phyloP scores from a whole-genome alignment of 1,140 invertebrate species.

The Gryon sp. region DNA sequence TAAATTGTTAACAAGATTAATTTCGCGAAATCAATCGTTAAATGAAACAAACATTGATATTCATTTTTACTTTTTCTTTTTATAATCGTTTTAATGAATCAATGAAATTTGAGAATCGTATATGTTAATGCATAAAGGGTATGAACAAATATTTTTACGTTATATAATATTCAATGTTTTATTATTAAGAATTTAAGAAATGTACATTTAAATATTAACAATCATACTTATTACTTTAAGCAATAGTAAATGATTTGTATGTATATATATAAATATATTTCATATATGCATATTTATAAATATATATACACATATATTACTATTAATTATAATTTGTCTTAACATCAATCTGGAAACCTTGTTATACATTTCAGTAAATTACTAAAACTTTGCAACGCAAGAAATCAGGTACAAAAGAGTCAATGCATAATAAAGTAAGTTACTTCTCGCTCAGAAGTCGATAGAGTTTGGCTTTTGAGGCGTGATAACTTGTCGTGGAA shows the following conservation, averaged over 20 bases:
- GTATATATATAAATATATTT: too few relatives aligned
- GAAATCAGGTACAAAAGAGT: constrained; percentile 53
- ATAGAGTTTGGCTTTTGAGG: constrained; percentile 36
- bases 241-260: too few relatives aligned
- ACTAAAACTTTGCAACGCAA: background rate
- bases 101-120: constrained; percentile 22
- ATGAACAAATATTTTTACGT: constrained; percentile 10
- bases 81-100: too few relatives aligned
- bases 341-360: background rate
- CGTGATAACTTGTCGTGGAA: constrained; percentile 41
- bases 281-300: too few relatives aligned
- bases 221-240: constrained; percentile 11
- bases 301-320: too few relatives aligned
- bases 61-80: too few relatives aligned
- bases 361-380: too few relatives aligned
- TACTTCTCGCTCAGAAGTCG: constrained; percentile 44
- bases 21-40: too few relatives aligned
- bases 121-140: constrained; percentile 9
- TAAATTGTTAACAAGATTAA: too few relatives aligned
- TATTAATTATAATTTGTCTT: background rate
- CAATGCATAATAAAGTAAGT: constrained; percentile 42
- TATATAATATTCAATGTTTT: constrained; percentile 1
- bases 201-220: constrained; percentile 21
- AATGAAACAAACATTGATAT: too few relatives aligned
- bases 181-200: constrained; percentile 27